A percentile compares a stretch with the other conserved stretches of the same genome.
Evolutionary conservation across 2,797 vertebrate genomes (phyloP).

Genomic region (Austrolebias charrua): DNA sequence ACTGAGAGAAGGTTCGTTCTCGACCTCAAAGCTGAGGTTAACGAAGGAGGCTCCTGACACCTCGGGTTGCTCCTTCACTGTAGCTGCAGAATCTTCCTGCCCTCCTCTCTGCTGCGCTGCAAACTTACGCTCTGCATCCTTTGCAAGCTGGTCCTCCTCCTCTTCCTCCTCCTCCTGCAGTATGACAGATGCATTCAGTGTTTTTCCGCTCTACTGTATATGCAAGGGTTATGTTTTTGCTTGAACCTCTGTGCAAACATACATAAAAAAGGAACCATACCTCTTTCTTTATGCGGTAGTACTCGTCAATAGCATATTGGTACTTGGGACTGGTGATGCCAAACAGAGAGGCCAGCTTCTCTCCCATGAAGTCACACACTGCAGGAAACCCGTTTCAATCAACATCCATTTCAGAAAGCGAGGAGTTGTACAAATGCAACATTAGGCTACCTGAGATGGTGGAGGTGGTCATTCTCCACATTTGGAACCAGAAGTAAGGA

Average conservation of each 20-base stretch:
- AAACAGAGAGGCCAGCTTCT: slow-evolving; percentile 92
- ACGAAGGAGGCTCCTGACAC: slow-evolving; percentile 83
- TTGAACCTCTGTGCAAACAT: background rate
- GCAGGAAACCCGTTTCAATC: slow-evolving; percentile 20
- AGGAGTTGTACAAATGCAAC: background rate
- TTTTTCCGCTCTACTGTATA: slow-evolving; percentile 1
- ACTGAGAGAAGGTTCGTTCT: slow-evolving; percentile 78
- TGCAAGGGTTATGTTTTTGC: no score
- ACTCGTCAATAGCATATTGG: slow-evolving; percentile 98
- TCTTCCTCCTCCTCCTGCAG: slow-evolving; percentile 93
- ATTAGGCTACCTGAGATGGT: slow-evolving; percentile 88
- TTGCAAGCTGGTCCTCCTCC: slow-evolving; percentile 88
- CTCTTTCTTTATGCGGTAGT: slow-evolving; percentile 98
- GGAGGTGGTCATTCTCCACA: slow-evolving; percentile 93
- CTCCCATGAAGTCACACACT: slow-evolving; percentile 98
- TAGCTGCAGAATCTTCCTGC: slow-evolving; percentile 76
- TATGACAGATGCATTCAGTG: slow-evolving; percentile 5
- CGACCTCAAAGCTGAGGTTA: slow-evolving; percentile 92
- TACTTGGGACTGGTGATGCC: slow-evolving; percentile 97
- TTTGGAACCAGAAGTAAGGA: slow-evolving; percentile 96
- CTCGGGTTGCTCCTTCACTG: slow-evolving; percentile 87
- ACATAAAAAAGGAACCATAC: slow-evolving; percentile 64
- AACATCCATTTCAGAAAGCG: background rate
- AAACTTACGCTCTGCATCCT: slow-evolving; percentile 61
- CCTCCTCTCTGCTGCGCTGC: slow-evolving; percentile 77